Conservation (phyloP, 1,140 invertebrate genomes). For the Drosophila guanche region DNA sequence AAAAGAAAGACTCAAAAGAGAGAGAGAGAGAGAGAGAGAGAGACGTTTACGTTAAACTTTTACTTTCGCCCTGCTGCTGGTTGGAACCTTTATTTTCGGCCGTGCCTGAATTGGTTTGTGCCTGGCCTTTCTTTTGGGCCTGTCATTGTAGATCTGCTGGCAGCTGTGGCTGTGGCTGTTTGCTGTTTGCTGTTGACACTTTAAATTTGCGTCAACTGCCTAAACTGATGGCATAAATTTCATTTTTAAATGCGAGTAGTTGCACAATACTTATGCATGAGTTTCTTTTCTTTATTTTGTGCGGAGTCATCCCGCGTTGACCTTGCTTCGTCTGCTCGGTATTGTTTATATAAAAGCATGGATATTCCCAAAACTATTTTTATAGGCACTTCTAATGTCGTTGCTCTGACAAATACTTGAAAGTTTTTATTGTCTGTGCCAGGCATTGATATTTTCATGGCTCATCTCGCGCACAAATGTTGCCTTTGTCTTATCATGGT, state of each 20-base stretch:
- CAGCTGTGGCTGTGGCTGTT: conserved; percentile 5
- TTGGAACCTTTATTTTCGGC: conserved; percentile 53
- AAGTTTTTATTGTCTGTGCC: not conserved
- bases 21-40: conserved; percentile 16
- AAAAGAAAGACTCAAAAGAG: conserved; percentile 3
- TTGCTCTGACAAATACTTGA: conserved; percentile 2
- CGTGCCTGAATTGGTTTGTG: conserved; percentile 34
- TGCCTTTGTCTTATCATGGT: conserved; percentile 38
- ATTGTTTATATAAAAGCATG: conserved; percentile 29
- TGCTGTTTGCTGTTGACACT: conserved; percentile 42
- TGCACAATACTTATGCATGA: conserved; percentile 51
- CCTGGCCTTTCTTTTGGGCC: conserved; percentile 62
- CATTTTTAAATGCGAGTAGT: conserved; percentile 33
- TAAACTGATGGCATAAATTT: conserved; percentile 46
- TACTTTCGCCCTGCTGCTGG: conserved; percentile 65
- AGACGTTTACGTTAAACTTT: conserved; percentile 64
- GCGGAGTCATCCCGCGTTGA: conserved; percentile 33
- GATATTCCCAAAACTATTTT: conserved; percentile 15
- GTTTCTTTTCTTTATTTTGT: conserved; percentile 16
- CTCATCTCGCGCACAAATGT: conserved; percentile 22
- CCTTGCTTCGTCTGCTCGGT: conserved; percentile 53
- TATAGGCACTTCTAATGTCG: not conserved
- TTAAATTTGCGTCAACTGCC: conserved; percentile 54
- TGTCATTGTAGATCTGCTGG: conserved; percentile 24
- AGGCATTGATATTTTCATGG: not conserved